A percentile compares a stretch with the other conserved stretches of the same genome.
Evolutionary conservation across 2,797 vertebrate species (phyloP).

Genomic region (Sebastes taczanowskii): DNA sequence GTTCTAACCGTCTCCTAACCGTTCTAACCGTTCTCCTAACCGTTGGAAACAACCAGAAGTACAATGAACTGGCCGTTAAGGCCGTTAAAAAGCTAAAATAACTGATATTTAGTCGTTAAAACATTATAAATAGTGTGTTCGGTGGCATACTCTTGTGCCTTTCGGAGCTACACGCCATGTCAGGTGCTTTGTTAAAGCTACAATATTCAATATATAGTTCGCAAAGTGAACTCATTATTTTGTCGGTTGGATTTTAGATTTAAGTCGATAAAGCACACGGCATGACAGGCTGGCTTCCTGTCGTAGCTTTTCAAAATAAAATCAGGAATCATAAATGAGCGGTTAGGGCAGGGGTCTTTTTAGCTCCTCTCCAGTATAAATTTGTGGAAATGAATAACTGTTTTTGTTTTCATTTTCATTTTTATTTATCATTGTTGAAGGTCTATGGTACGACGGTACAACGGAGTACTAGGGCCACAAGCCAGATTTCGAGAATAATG

Average conservation of each 20-base stretch:
- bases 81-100: neutral
- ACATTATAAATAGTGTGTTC: neutral
- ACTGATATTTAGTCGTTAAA: neutral
- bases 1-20: too few relatives aligned
- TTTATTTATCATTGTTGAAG: too few relatives aligned
- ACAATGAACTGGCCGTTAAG: neutral
- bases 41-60: too few relatives aligned
- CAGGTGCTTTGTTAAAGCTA: neutral
- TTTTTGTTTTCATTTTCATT: too few relatives aligned
- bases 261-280: fast-evolving
- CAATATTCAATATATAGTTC: neutral
- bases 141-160: fast-evolving
- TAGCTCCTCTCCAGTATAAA: too few relatives aligned
- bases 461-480: too few relatives aligned
- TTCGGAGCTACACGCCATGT: neutral
- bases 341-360: too few relatives aligned
- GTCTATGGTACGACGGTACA: too few relatives aligned
- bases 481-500: too few relatives aligned
- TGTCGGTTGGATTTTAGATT: neutral
- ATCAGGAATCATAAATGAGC: neutral
- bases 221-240: neutral
- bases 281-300: conserved; percentile 3
- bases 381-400: too few relatives aligned
- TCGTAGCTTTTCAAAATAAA: conserved; percentile 43
- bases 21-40: too few relatives aligned